Percentiles rank a stretch among this genome's conserved stretches.
phyloP scores from a whole-genome alignment of 2,113 vertebrate species.

The Solea senegalensis region DNA sequence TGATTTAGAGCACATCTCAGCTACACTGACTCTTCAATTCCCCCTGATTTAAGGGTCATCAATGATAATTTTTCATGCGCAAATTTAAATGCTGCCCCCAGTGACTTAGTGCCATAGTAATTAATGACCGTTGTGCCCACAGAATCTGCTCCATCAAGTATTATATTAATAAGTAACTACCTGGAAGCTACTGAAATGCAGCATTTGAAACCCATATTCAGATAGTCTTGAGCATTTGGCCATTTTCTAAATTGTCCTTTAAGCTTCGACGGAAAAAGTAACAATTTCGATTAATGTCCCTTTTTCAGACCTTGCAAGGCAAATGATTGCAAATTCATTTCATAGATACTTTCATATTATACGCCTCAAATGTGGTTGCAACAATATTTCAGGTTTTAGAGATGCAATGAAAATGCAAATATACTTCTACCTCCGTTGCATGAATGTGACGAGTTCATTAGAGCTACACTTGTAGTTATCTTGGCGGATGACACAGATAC shows the following conservation, averaged over 20 bases:
- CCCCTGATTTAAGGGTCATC: conserved; percentile 25
- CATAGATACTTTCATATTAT: background rate
- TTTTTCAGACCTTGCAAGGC: conserved; percentile 1
- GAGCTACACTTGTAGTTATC: too few species aligned
- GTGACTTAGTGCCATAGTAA: conserved; percentile 2
- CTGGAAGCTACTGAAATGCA: background rate
- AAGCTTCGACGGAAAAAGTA: background rate
- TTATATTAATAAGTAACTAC: background rate
- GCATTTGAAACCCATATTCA: background rate
- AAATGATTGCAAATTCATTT: conserved; percentile 23
- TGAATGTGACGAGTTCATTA: background rate
- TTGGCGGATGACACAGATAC: too few species aligned
- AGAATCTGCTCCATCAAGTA: background rate
- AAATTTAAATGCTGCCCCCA: conserved; percentile 42
- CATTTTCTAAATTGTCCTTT: background rate
- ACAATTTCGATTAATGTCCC: background rate
- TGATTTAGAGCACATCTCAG: conserved; percentile 12
- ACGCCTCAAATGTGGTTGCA: background rate
- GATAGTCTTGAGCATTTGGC: background rate
- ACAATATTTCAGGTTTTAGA: background rate
- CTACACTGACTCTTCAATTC: conserved; percentile 29
- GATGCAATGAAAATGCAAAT: background rate
- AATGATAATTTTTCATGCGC: conserved; percentile 53
- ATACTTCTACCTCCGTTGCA: background rate
- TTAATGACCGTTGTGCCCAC: conserved; percentile 16